Percentiles rank a stretch among this genome's conserved stretches.
Evolutionary conservation across 2,888 invertebrate species (phyloP).

Genomic region (Caenorhabditis sinica): DNA sequence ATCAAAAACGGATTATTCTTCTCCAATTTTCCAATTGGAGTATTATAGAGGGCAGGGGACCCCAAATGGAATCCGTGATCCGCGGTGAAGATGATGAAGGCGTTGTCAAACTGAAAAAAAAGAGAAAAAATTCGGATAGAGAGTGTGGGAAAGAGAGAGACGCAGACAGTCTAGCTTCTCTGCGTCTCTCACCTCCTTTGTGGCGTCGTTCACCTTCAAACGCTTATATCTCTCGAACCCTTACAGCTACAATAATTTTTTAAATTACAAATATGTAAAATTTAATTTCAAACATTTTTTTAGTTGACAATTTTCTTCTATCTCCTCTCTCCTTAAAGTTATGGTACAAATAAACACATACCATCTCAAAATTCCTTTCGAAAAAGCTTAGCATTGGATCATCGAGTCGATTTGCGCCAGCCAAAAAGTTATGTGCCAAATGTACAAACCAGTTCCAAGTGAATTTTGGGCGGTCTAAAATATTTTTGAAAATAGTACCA

Average conservation of each 20-base stretch:
- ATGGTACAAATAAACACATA: not conserved
- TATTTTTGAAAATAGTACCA: not conserved
- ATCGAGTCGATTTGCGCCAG: constrained; percentile 64
- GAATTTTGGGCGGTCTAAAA: constrained; percentile 69
- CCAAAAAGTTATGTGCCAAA: constrained; percentile 67
- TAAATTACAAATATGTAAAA: not conserved
- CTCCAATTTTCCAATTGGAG: constrained; percentile 43
- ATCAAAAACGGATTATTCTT: constrained; percentile 69
- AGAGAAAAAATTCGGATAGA: not conserved
- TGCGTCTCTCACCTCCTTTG: too few species aligned
- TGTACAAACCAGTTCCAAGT: constrained; percentile 66
- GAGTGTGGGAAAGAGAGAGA: not conserved
- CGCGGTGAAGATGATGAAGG: constrained; percentile 69
- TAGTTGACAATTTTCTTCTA: not conserved
- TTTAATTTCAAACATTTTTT: not conserved
- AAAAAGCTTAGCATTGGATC: constrained; percentile 62
- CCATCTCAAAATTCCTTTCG: constrained; percentile 9
- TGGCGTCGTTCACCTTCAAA: not conserved
- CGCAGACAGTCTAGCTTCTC: too few species aligned
- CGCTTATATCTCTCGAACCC: not conserved
- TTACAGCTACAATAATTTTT: not conserved
- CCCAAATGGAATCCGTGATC: constrained; percentile 70
- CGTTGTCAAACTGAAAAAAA: constrained; percentile 41
- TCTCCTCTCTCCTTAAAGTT: not conserved
- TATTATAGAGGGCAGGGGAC: not conserved